Conservation (phyloP, 2,797 vertebrate genomes). For the Lateolabrax maculatus region DNA sequence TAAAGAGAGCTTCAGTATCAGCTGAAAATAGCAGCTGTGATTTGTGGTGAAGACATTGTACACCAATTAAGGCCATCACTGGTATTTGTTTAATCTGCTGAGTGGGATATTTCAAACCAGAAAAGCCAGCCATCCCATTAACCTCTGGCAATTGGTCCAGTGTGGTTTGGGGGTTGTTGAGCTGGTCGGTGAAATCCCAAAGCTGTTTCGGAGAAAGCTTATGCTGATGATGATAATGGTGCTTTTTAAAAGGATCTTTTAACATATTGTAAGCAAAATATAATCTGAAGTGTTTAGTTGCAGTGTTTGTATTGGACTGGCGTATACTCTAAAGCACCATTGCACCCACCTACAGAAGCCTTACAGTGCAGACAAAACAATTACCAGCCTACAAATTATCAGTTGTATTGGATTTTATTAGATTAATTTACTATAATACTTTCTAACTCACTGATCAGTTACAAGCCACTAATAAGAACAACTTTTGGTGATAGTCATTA, state of each 20-base stretch:
- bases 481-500: background rate
- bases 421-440: background rate
- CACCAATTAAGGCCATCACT: slow-evolving; percentile 46
- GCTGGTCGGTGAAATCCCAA: background rate
- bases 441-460: background rate
- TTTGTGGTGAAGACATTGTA: slow-evolving; percentile 26
- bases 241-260: slow-evolving; percentile 6
- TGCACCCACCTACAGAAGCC: too few relatives aligned
- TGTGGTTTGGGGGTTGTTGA: slow-evolving; percentile 24
- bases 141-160: slow-evolving; percentile 35
- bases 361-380: background rate
- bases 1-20: slow-evolving; percentile 20
- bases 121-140: slow-evolving; percentile 48
- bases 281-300: background rate
- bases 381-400: too few relatives aligned
- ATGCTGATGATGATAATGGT: slow-evolving; percentile 8
- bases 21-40: slow-evolving; percentile 37
- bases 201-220: slow-evolving; percentile 29
- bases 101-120: slow-evolving; percentile 32
- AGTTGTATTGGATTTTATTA: background rate
- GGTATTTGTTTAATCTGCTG: slow-evolving; percentile 54
- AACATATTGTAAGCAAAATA: background rate
- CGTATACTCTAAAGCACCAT: background rate
- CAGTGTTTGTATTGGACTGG: background rate
- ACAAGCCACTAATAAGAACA: background rate